These are phyloP conservation scores for Sebastes oblongus DNA, from an alignment of 2,797 vertebrate genomes.

Conservation along the genomic window DNA sequence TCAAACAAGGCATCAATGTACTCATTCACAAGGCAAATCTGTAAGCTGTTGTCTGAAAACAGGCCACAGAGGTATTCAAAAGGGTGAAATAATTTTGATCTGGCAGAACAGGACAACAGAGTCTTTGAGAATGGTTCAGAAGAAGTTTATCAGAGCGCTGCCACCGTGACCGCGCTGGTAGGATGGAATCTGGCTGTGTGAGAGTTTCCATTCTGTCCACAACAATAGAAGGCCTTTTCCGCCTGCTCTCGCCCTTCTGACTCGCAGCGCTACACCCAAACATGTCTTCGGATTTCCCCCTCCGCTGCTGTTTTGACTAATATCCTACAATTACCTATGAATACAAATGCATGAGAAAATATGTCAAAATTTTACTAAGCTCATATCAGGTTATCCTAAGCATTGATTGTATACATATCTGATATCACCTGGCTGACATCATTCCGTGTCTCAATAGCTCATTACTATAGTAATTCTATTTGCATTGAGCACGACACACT, in stretches of 20 bases:
- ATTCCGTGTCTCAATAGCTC: neutral
- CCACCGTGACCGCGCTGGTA: constrained; percentile 55
- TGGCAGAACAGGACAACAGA: constrained; percentile 57
- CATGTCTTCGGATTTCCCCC: constrained; percentile 29
- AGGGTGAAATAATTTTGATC: constrained; percentile 39
- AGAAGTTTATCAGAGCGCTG: constrained; percentile 60
- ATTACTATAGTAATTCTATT: neutral
- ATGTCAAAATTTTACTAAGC: neutral
- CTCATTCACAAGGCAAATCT: constrained; percentile 42
- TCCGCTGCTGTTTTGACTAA: constrained; percentile 1
- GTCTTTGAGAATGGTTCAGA: constrained; percentile 63
- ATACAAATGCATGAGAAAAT: neutral
- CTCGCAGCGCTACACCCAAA: constrained; percentile 24
- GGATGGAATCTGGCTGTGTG: constrained; percentile 69
- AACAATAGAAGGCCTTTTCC: constrained; percentile 75
- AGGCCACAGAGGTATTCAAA: constrained; percentile 46
- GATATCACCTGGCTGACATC: neutral
- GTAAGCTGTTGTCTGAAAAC: constrained; percentile 48
- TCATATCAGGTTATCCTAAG: neutral
- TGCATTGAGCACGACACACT: neutral
- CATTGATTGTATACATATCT: neutral
- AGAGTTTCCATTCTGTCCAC: constrained; percentile 67
- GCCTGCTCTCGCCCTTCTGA: constrained; percentile 50
- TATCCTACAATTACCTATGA: constrained; percentile 22
- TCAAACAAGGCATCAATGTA: constrained; percentile 26